A percentile compares a stretch with the other conserved stretches of the same genome.
phyloP scores from a whole-genome alignment of 1,140 invertebrate genomes.

The Drosophila watanabei region DNA sequence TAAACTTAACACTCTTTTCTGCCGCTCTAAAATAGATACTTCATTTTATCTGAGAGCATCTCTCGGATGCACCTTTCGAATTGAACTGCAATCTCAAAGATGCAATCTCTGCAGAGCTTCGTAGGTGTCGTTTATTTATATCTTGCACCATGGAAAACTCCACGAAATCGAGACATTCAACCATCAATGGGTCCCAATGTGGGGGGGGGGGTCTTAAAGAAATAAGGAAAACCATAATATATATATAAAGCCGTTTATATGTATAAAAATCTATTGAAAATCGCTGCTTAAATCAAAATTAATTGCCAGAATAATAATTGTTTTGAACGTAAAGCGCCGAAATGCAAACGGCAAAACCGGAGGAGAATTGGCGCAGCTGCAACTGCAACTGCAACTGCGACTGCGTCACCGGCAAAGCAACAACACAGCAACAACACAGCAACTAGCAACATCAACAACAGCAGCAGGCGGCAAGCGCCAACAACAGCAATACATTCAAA shows the following conservation, averaged over 20 bases:
- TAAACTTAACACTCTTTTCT: not conserved
- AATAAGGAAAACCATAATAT: slow-evolving; percentile 22
- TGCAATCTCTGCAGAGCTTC: slow-evolving; percentile 24
- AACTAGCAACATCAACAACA: slow-evolving; percentile 49
- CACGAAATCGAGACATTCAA: slow-evolving; percentile 43
- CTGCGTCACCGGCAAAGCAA: slow-evolving; percentile 66
- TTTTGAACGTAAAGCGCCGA: slow-evolving; percentile 83
- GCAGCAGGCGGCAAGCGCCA: slow-evolving; percentile 71
- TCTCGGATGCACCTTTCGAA: slow-evolving; percentile 20
- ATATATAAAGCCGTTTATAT: slow-evolving; percentile 35
- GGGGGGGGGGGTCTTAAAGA: slow-evolving; percentile 21
- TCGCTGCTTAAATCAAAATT: slow-evolving; percentile 84
- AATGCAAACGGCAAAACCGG: slow-evolving; percentile 65
- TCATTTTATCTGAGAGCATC: not conserved
- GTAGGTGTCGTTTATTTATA: slow-evolving; percentile 46
- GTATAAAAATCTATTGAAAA: slow-evolving; percentile 73
- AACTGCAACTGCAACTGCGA: slow-evolving; percentile 61
- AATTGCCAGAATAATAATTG: slow-evolving; percentile 85
- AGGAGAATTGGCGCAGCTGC: slow-evolving; percentile 82
- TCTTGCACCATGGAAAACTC: slow-evolving; percentile 21
- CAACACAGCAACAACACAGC: slow-evolving; percentile 60
- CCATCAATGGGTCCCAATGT: slow-evolving; percentile 28
- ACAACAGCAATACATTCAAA: slow-evolving; percentile 18
- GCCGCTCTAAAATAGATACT: not conserved
- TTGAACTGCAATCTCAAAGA: slow-evolving; percentile 23